Base-by-base conservation (phyloP, 2,797 vertebrate genomes). In the Hippoglossus hippoglossus region DNA sequence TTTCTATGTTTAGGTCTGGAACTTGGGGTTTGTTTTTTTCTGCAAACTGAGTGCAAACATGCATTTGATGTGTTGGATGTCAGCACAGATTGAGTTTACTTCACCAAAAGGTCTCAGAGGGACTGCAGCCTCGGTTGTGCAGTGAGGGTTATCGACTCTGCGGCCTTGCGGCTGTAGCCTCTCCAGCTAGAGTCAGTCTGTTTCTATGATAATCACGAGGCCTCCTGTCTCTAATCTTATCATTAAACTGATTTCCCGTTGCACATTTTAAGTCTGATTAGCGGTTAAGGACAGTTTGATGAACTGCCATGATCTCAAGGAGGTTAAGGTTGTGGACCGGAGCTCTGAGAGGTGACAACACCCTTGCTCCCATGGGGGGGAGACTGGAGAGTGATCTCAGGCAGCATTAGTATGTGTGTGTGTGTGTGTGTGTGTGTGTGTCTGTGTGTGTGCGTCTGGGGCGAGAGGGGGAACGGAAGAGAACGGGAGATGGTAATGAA, bases 91-190 rank as follows among this genome's bases (percentile, higher is more conserved):
- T 59, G 58, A 69, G 71, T 72, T 72, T 71, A 79, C 65, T 76
- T 75, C 70, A 39, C 39, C n/a, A 63, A 67, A 50, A 49, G 22
- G 50, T 76, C 70, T 87, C 65, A 39, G 54, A 63, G 51, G 73
- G 66, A 83, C 55, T 58, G 67, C 64, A 10, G 21, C 57, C 16
- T 69, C 56, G 1, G 18, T 68, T 34, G 50, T 59, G 25, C 67
- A 61, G 60, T 22, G 93, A 95, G 90, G 93, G 91, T 93, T 93
- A 90, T 85, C 89, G 88, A 91, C 91, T 91, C 80, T 86, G 83
- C 92, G 94, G 91, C 31, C 16, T 9, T 16, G 19, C 57, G 67
- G 63, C 61, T 62, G 52, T 6, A 79, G 55, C 63, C 41, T 63
- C 56, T 68, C 55, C 16, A 31, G 53, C 57, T 64, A 6, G 66